phyloP scores from a whole-genome alignment of 2,888 invertebrate species.

The Ellobium chinense region DNA sequence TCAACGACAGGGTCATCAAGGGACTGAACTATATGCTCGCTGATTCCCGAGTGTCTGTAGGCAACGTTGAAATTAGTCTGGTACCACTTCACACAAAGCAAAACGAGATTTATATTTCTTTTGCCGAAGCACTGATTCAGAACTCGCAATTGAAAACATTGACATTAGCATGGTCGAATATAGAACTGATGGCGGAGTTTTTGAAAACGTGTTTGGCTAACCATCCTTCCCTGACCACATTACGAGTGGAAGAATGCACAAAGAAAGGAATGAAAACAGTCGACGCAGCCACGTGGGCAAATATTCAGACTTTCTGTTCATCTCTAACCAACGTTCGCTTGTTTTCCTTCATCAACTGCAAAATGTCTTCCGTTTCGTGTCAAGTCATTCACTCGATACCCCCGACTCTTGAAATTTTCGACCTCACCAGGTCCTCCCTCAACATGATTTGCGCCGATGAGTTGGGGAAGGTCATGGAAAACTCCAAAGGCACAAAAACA shows the following conservation, averaged over 20 bases:
- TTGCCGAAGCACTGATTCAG: constrained; percentile 61
- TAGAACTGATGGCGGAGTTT: constrained; percentile 66
- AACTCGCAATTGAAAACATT: constrained; percentile 58
- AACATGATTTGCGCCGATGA: constrained; percentile 69
- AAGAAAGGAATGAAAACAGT: constrained; percentile 51
- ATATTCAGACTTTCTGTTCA: constrained; percentile 64
- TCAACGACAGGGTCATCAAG: constrained; percentile 54
- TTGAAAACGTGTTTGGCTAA: constrained; percentile 58
- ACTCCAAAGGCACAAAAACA: neutral
- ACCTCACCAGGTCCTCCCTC: constrained; percentile 62
- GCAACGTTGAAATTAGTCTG: constrained; percentile 67
- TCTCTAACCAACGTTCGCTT: constrained; percentile 60
- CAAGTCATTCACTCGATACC: constrained; percentile 70
- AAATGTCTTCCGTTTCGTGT: constrained; percentile 63
- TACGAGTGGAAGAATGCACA: constrained; percentile 56
- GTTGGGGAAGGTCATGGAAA: constrained; percentile 51
- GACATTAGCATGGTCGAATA: constrained; percentile 65
- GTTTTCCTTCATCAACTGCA: constrained; percentile 63
- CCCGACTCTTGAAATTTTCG: constrained; percentile 55
- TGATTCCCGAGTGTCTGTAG: constrained; percentile 51
- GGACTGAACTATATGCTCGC: constrained; percentile 58
- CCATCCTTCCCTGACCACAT: constrained; percentile 50
- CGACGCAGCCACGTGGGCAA: constrained; percentile 69
- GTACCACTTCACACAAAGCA: constrained; percentile 62
- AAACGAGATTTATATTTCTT: constrained; percentile 52